Evolutionary conservation across 2,113 vertebrate species (phyloP), one percentile per base, ranked within the genome.

Genomic region (Macroglossus sobrinus): DNA sequence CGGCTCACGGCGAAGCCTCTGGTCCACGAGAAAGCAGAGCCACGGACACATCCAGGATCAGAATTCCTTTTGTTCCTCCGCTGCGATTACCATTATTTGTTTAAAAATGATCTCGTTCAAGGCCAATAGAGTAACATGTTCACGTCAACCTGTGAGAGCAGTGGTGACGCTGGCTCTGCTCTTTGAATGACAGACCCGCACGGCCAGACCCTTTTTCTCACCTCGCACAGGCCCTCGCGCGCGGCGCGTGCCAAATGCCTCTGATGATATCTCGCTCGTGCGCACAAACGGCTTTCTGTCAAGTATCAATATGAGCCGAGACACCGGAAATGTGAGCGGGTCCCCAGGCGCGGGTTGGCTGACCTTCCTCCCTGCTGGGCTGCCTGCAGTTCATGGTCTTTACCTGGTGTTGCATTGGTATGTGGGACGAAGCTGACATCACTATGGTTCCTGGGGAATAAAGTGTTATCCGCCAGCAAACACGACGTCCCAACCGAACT

Each of bases 91-190:
- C 66, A 91, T 92, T 68, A 30, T 53, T 74, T 69, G 71, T 47
- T 85, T 74, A 74, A 94, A 92, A 88, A 38, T 38, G 28, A 57
- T 38, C 78, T 97, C 28, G 12, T 12, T 18, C 30, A 64, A 89
- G 61, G 11, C 7, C 8, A 15, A 57, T 22, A 40, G 79, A 88
- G 53, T 10, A 16, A 19, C 21, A 28, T 35, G 33, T 91, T 71
- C 22, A 47, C 5, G 3, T 55, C 28, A 13, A 19, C 7, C n/a
- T 30, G 8, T 19, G 24, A 64, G 84, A 40, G 13, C 28, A 3
- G 14, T 1, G 4, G 24, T 1, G 15, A 33, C 21, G 28, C 26
- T 55, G 22, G 7, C 9, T 33, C 80, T 61, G 11, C 38, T n/a
- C 61, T 64, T 18, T 66, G 79, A 75, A 63, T 4, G 28, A 19